Evolutionary conservation across 2,113 vertebrate genomes (phyloP), one percentile per base, ranked within the genome.

Genomic region (Typhlomys cinereus): DNA sequence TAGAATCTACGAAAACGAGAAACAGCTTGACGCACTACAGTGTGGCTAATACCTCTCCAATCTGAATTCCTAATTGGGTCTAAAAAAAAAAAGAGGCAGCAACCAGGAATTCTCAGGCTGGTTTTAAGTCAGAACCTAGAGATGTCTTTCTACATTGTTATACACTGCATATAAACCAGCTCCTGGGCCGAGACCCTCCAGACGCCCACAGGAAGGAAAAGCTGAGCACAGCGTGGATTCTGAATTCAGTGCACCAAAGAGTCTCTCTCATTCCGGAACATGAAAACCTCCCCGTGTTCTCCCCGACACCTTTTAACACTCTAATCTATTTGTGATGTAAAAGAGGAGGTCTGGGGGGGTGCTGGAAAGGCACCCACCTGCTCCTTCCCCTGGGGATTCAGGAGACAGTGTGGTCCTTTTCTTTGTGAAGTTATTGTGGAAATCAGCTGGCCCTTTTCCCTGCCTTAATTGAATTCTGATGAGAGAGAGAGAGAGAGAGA

Each of bases 41-140:
- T 39, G 84, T 69, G 52, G 54, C 80, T 85, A 70, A 82, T n/a
- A 41, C 29, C 79, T 84, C 88, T 93, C 70, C 44, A 80, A 94
- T 69, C 61, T 85, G 79, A 95, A 96, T 95, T 92, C 79, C 84
- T 96, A 90, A 93, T 88, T 81, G 57, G 67, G 62, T 86, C 91
- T 11, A 39, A 39, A 80, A 64, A 67, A 52, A 88, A 92, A 84
- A 61, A 87, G 36, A 78, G 73, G 70, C 86, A 36, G 27, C 66
- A 46, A 74, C 66, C 89, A 84, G 50, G 70, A 90, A 96, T 95
- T 73, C 95, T 88, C 96, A 93, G 0, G n/a, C 89, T 92, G 31
- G 89, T 96, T 95, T 85, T 69, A 71, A 96, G 36, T 81, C 71
- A 50, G 29, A 91, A 94, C 85, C 90, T 79, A 87, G 5, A 27